phyloP scores from a whole-genome alignment of 2,888 invertebrate genomes.

The Tetragnatha montana region DNA sequence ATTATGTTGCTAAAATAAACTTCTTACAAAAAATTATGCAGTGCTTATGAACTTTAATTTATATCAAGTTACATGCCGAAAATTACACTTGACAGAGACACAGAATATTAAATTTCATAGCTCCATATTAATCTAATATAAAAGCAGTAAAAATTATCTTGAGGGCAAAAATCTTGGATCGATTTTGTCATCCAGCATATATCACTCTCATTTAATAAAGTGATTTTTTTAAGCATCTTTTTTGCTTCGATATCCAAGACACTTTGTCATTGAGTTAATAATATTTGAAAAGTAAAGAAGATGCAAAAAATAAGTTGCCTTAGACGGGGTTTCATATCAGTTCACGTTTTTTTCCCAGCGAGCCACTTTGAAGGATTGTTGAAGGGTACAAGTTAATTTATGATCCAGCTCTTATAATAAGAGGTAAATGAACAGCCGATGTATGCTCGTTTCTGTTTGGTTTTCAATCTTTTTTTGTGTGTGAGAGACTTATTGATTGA shows the following conservation, averaged over 20 bases:
- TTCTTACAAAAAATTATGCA: too few relatives aligned
- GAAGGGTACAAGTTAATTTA: not conserved
- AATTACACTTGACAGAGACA: too few relatives aligned
- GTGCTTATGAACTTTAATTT: too few relatives aligned
- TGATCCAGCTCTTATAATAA: not conserved
- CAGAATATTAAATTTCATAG: too few relatives aligned
- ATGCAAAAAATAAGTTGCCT: not conserved
- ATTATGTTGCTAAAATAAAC: too few relatives aligned
- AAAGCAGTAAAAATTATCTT: conserved; percentile 4
- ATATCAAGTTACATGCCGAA: too few relatives aligned
- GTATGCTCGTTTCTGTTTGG: not conserved
- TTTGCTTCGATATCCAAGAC: conserved; percentile 13
- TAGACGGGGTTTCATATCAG: not conserved
- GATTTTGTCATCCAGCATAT: conserved; percentile 22
- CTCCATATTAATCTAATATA: not conserved
- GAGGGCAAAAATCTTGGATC: conserved; percentile 15
- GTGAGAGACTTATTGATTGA: too few relatives aligned
- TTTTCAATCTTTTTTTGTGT: not conserved
- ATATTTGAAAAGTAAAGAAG: conserved; percentile 13
- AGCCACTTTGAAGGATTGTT: not conserved
- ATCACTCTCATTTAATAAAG: conserved; percentile 30
- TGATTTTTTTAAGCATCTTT: conserved; percentile 17
- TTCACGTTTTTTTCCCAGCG: not conserved
- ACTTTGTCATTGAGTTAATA: conserved; percentile 27
- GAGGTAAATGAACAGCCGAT: not conserved